Percentiles rank a stretch among this genome's conserved stretches.
These are phyloP conservation scores for Lynx canadensis DNA, from an alignment of 2,113 vertebrate species.

Conservation along the genomic window DNA sequence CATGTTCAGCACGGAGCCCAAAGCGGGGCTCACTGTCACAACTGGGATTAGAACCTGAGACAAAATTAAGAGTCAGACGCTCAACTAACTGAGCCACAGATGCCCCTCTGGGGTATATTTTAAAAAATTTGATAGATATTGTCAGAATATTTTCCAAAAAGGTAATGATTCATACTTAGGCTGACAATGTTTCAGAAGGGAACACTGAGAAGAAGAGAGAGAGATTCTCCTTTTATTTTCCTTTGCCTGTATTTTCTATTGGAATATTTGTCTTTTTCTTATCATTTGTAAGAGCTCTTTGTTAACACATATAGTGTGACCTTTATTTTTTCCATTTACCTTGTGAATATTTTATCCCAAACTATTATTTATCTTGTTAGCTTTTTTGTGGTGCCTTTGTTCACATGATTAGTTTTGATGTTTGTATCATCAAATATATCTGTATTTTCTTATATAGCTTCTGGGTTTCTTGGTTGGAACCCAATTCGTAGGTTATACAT, in stretches of 20 bases:
- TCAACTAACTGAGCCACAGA: no score
- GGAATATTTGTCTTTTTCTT: neutral
- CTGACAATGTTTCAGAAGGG: neutral
- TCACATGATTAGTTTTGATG: neutral
- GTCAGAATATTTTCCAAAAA: neutral
- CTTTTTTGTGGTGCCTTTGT: neutral
- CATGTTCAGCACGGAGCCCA: no score
- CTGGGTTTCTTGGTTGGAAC: neutral
- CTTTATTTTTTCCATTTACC: neutral
- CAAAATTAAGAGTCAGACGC: no score
- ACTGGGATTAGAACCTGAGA: no score
- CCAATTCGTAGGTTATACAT: neutral
- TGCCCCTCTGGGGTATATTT: neutral
- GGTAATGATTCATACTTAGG: neutral
- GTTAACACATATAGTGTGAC: neutral
- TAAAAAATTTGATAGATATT: neutral
- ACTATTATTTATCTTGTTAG: neutral
- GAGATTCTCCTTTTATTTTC: neutral
- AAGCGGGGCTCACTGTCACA: no score
- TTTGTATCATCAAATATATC: neutral
- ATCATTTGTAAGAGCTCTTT: neutral
- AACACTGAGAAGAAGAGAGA: no score
- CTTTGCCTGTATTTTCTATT: neutral
- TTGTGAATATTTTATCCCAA: conserved; percentile 13
- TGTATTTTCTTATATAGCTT: neutral